Percentiles rank a stretch among this genome's conserved stretches.
These are phyloP conservation scores for Corythaeola cristata DNA, from an alignment of 2,113 vertebrate genomes.

Conservation along the genomic window DNA sequence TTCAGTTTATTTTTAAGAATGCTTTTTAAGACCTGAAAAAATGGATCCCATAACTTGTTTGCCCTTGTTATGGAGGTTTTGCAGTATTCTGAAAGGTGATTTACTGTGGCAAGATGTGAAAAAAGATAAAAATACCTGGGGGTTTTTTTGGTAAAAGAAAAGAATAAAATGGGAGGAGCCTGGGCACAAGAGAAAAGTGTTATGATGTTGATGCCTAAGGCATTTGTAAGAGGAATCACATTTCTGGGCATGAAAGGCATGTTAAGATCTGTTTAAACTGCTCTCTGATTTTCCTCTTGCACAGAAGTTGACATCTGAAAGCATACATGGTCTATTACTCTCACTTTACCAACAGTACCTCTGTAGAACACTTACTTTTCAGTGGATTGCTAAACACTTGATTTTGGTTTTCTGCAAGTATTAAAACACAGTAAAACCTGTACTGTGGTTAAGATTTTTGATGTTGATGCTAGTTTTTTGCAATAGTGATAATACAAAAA, in stretches of 20 bases:
- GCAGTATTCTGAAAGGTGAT: background rate
- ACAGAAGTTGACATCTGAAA: slow-evolving; percentile 19
- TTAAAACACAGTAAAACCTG: background rate
- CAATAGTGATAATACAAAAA: background rate
- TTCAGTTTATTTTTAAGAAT: background rate
- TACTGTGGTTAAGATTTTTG: background rate
- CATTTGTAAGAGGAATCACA: slow-evolving; percentile 44
- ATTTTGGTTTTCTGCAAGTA: background rate
- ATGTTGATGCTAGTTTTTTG: background rate
- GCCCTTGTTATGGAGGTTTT: background rate
- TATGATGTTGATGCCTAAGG: slow-evolving; percentile 23
- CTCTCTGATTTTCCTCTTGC: slow-evolving; percentile 22
- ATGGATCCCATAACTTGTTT: background rate
- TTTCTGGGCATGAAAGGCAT: slow-evolving; percentile 42
- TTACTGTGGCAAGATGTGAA: background rate
- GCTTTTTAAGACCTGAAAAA: background rate
- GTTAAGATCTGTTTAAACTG: slow-evolving; percentile 46
- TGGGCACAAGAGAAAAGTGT: background rate
- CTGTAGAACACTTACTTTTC: background rate
- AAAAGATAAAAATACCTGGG: background rate
- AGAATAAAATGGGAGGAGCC: background rate
- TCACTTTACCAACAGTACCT: background rate
- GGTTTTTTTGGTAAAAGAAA: background rate
- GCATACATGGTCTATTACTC: background rate
- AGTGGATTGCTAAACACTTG: background rate